A percentile compares a stretch with the other conserved stretches of the same genome.
These are phyloP conservation scores for Seira musarum DNA, from an alignment of 2,888 invertebrate species.

Conservation along the genomic window DNA sequence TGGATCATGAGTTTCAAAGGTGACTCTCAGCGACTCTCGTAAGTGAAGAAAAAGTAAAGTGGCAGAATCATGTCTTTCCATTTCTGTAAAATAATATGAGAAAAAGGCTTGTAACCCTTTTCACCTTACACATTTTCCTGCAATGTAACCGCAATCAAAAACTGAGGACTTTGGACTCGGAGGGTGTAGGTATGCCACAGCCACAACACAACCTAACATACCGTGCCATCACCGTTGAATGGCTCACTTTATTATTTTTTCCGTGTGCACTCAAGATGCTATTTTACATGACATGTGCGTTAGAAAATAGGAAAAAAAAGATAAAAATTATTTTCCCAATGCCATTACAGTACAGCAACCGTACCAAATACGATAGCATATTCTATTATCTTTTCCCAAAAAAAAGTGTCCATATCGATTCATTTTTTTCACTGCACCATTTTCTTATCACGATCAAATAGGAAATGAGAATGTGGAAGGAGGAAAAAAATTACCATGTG, in stretches of 20 bases:
- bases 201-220: too few species aligned
- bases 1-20: slow-evolving; percentile 26
- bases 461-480: neutral
- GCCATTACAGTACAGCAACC: too few species aligned
- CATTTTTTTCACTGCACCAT: neutral
- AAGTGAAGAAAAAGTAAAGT: slow-evolving; percentile 19
- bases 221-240: neutral
- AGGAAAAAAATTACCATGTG: neutral
- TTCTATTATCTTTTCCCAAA: neutral
- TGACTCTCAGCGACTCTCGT: slow-evolving; percentile 14
- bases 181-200: too few species aligned
- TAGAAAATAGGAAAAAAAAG: neutral
- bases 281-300: slow-evolving; percentile 4
- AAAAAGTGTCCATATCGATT: slow-evolving; percentile 11
- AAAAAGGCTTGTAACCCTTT: neutral
- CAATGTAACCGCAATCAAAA: too few species aligned
- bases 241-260: neutral
- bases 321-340: neutral
- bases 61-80: slow-evolving; percentile 5
- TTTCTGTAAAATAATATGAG: neutral
- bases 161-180: too few species aligned
- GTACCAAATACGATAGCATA: too few species aligned
- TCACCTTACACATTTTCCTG: neutral
- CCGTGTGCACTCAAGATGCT: slow-evolving; percentile 3
- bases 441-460: slow-evolving; percentile 11